A percentile compares a stretch with the other conserved stretches of the same genome.
These are phyloP conservation scores for Acropora yongei DNA, from an alignment of 64 coral and sea anemone species.

Conservation along the genomic window DNA sequence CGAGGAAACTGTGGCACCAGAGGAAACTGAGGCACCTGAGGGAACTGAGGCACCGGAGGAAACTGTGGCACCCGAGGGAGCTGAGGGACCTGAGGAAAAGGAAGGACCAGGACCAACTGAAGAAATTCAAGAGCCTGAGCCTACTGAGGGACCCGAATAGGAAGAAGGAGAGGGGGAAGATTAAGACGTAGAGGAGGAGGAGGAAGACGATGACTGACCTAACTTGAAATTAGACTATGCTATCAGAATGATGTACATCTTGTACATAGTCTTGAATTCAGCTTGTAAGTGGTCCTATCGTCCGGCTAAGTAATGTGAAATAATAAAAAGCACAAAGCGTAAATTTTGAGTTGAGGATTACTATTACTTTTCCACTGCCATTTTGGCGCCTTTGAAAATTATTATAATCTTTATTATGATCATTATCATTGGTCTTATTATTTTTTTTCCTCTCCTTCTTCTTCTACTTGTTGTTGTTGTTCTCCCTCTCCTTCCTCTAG, in stretches of 20 bases:
- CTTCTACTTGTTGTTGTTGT: background rate
- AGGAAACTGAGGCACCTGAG: too few relatives aligned
- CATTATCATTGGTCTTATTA: background rate
- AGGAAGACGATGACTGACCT: background rate
- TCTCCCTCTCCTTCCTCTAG: too few relatives aligned
- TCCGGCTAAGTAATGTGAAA: background rate
- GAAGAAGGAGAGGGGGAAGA: conserved; percentile 8
- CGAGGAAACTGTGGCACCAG: too few relatives aligned
- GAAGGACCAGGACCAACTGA: background rate
- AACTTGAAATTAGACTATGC: background rate
- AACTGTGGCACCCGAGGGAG: too few relatives aligned
- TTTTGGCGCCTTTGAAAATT: background rate
- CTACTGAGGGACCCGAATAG: background rate
- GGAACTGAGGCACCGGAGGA: too few relatives aligned
- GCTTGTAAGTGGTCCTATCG: background rate
- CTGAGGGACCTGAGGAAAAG: background rate
- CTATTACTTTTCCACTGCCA: background rate
- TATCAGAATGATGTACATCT: background rate
- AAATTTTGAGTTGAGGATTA: background rate
- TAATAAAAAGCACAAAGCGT: too few relatives aligned
- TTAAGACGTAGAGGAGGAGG: background rate
- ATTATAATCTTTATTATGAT: background rate
- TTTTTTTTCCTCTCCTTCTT: conserved; percentile 29
- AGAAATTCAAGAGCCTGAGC: background rate
- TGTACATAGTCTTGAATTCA: background rate